Percentiles rank a stretch among this genome's conserved stretches.
Conservation (phyloP, 2,113 vertebrate genomes). For the Dipodomys ordii region DNA sequence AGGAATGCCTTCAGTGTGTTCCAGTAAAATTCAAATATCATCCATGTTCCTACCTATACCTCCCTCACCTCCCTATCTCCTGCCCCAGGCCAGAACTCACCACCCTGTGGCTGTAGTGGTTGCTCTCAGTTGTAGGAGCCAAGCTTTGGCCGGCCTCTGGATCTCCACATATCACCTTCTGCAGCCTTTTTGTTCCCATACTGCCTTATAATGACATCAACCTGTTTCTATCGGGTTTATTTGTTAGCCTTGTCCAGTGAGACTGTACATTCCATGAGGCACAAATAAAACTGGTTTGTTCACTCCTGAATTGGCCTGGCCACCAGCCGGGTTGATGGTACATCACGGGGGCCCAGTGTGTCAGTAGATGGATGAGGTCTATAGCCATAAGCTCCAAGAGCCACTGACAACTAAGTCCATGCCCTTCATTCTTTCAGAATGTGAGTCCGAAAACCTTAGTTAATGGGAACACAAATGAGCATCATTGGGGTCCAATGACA, state of each 20-base stretch:
- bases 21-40: neutral
- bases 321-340: neutral
- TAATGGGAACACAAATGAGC: rapidly evolving
- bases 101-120: neutral
- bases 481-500: neutral
- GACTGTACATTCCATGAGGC: neutral
- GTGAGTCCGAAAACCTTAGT: neutral
- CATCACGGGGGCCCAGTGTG: neutral
- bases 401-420: neutral
- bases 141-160: neutral
- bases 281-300: neutral
- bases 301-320: neutral
- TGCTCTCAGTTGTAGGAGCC: neutral
- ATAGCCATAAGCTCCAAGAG: neutral
- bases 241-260: neutral
- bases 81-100: rapidly evolving
- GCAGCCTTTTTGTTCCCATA: neutral
- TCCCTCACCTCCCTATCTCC: neutral
- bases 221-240: neutral
- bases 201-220: neutral
- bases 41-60: neutral
- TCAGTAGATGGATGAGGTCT: neutral
- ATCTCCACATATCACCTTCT: neutral
- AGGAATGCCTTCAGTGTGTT: neutral
- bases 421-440: neutral